Conservation (phyloP, 2,797 vertebrate species). For the Poecilia picta region DNA sequence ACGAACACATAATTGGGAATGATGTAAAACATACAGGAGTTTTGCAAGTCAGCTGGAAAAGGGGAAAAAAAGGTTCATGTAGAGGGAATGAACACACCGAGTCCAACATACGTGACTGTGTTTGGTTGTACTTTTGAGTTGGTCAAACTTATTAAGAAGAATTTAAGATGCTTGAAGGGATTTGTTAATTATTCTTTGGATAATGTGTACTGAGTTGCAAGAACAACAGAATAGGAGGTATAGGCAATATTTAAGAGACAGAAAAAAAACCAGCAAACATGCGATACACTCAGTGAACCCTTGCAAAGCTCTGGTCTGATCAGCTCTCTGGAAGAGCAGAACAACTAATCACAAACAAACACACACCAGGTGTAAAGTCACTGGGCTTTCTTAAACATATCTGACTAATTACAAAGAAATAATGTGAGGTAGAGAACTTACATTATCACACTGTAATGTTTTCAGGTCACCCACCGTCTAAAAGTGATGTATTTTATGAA, state of each 20-base stretch:
- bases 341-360: background rate
- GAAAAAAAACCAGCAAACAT: background rate
- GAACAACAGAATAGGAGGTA: background rate
- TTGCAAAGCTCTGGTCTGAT: no score
- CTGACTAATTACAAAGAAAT: background rate
- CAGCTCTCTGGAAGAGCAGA: background rate
- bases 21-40: background rate
- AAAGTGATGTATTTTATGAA: background rate
- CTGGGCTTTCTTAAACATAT: background rate
- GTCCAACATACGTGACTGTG: background rate
- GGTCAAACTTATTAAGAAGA: background rate
- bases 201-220: background rate
- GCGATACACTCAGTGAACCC: background rate
- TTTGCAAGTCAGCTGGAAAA: background rate
- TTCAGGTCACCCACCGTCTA: background rate
- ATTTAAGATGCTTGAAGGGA: background rate
- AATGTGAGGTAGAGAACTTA: background rate
- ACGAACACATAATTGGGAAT: background rate
- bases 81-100: background rate
- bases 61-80: background rate
- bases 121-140: background rate
- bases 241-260: background rate
- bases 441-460: background rate
- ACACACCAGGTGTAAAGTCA: background rate
- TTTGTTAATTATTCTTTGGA: background rate